Percentiles rank a stretch among this genome's conserved stretches.
Conservation (phyloP, 2,888 invertebrate species). For the Miltochrista miniata region DNA sequence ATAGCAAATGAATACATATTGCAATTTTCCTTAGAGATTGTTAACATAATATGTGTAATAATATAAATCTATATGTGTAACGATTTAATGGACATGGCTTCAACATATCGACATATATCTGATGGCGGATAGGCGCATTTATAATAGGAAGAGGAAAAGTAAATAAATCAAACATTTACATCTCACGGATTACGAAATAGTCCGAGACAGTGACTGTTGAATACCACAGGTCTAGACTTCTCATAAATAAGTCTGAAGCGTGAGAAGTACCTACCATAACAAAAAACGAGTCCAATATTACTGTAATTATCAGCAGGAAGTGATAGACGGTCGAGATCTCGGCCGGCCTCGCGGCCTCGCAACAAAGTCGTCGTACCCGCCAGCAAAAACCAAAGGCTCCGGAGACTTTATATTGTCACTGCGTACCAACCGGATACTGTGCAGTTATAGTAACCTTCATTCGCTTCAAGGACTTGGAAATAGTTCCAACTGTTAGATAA, state of each 20-base stretch:
- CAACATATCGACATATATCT: no score
- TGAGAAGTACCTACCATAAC: conserved; percentile 19
- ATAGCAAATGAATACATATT: no score
- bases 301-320: conserved; percentile 48
- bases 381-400: conserved; percentile 51
- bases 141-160: no score
- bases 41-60: no score
- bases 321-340: conserved; percentile 45
- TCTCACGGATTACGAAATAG: neutral
- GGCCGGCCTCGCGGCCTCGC: conserved; percentile 53
- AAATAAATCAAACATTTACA: neutral
- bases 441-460: conserved; percentile 51
- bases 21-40: no score
- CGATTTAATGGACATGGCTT: no score
- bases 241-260: conserved; percentile 14
- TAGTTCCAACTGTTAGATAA: conserved; percentile 51
- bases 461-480: conserved; percentile 48
- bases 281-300: conserved; percentile 15
- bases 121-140: no score
- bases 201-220: neutral
- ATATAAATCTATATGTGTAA: no score
- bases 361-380: conserved; percentile 30
- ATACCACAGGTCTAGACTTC: conserved; percentile 11
- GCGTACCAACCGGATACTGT: conserved; percentile 51
- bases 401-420: conserved; percentile 54